Evolutionary conservation across 1,140 invertebrate genomes (phyloP).

Genomic region (Berghia stephanieae): DNA sequence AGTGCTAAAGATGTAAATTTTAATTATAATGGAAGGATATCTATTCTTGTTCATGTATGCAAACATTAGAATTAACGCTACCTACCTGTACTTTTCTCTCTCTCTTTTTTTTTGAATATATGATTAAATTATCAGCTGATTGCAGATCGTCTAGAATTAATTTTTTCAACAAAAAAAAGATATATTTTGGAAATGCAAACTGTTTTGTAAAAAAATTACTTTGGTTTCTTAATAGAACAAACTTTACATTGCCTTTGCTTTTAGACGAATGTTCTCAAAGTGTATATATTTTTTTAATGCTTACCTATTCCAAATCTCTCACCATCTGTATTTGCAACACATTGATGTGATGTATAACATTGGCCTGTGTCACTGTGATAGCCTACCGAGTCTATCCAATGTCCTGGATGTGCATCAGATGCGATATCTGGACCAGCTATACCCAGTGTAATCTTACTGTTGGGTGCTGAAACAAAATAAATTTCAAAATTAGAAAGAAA

Average conservation of each 20-base stretch:
- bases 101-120: no score
- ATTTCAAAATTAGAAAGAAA: no score
- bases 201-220: neutral
- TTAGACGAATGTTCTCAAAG: neutral
- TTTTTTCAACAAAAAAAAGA: no score
- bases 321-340: conserved; percentile 57
- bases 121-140: no score
- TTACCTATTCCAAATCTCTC: conserved; percentile 59
- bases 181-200: no score
- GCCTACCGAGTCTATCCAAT: conserved; percentile 65
- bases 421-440: conserved; percentile 63
- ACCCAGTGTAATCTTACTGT: conserved; percentile 62
- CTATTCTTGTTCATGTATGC: no score
- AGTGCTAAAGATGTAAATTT: no score
- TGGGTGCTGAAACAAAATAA: conserved; percentile 44
- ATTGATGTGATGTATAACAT: conserved; percentile 60
- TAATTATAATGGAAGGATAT: no score
- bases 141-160: no score
- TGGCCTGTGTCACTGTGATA: conserved; percentile 61
- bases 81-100: no score
- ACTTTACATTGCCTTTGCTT: neutral
- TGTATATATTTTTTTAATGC: neutral
- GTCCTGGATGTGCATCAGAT: conserved; percentile 57
- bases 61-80: no score
- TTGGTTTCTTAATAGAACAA: neutral